A percentile compares a stretch with the other conserved stretches of the same genome.
These are phyloP conservation scores for Rotaria sp. DNA, from an alignment of 2,888 invertebrate species.

Conservation along the genomic window DNA sequence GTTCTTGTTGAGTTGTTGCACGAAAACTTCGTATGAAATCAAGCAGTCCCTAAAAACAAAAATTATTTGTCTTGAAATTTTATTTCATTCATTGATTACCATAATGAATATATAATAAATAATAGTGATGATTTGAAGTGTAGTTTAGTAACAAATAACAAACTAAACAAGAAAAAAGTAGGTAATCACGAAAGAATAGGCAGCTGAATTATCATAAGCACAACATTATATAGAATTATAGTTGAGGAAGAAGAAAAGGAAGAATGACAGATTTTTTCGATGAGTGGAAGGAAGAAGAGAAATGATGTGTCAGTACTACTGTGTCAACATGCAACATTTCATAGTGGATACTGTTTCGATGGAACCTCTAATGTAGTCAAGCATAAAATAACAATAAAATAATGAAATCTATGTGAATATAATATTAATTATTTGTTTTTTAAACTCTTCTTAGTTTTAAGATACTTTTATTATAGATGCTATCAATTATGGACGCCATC, in stretches of 20 bases:
- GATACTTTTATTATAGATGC: not conserved
- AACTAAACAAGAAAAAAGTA: not conserved
- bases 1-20: slow-evolving; percentile 78
- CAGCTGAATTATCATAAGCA: not conserved
- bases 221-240: not conserved
- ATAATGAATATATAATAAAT: not conserved
- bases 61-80: not conserved
- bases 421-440: too few species aligned
- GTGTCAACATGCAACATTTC: not conserved
- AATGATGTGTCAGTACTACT: too few species aligned
- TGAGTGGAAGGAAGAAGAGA: not conserved
- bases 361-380: not conserved
- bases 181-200: not conserved
- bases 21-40: slow-evolving; percentile 81
- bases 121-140: not conserved
- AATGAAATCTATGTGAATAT: not conserved
- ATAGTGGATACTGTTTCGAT: not conserved
- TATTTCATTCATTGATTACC: not conserved
- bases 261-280: not conserved
- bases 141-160: not conserved
- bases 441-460: not conserved
- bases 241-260: not conserved
- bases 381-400: not conserved
- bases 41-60: slow-evolving; percentile 68
- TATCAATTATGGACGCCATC: not conserved